Evolutionary conservation across 2,113 vertebrate species (phyloP).

Genomic region (Cinclus cinclus): DNA sequence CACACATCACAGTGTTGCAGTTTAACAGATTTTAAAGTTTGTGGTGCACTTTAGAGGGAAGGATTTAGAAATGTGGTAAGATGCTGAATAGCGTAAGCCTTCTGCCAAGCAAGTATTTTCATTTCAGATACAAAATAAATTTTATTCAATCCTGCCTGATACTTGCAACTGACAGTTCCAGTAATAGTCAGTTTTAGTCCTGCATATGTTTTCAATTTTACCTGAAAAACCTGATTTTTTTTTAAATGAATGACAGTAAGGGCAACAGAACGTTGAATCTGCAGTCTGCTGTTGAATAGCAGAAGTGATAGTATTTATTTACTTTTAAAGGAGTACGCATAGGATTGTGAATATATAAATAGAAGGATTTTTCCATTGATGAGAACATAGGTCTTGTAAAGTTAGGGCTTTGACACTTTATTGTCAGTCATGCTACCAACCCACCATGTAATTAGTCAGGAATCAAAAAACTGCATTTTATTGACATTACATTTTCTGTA

Average conservation of each 20-base stretch:
- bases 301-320: background rate
- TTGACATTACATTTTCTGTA: background rate
- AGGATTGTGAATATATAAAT: background rate
- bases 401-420: background rate
- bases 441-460: background rate
- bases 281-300: background rate
- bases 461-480: background rate
- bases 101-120: background rate
- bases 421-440: background rate
- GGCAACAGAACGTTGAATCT: background rate
- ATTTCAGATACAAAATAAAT: background rate
- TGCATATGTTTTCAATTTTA: background rate
- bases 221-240: background rate
- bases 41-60: background rate
- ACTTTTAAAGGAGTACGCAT: background rate
- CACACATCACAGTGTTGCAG: background rate
- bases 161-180: background rate
- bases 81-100: background rate
- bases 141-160: background rate
- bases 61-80: background rate
- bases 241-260: background rate
- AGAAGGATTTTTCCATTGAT: background rate
- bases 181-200: background rate
- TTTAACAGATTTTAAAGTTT: slow-evolving; percentile 9
- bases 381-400: background rate